Conservation (phyloP, 2,113 vertebrate genomes). For the Leucosticte australis region DNA sequence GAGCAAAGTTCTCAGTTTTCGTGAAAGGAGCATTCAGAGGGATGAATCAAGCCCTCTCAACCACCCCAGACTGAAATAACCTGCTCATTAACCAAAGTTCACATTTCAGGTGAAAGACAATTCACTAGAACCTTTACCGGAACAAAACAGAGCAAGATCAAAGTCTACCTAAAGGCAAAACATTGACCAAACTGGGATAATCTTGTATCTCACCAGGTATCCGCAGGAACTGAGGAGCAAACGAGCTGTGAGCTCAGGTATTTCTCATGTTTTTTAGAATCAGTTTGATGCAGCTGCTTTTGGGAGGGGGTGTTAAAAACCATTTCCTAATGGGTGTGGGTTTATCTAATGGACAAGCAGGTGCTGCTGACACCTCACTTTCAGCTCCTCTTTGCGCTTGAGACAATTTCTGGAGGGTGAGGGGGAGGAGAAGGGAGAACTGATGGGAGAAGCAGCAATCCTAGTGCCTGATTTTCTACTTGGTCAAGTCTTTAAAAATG, state of each 20-base stretch:
- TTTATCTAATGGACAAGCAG: background rate
- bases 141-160: background rate
- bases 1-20: background rate
- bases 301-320: background rate
- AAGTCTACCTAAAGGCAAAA: background rate
- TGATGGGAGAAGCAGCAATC: background rate
- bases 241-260: background rate
- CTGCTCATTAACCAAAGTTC: background rate
- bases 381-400: background rate
- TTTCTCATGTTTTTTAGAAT: background rate
- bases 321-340: background rate
- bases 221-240: background rate
- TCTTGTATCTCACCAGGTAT: background rate
- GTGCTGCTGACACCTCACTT: background rate
- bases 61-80: background rate
- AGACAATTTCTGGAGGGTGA: background rate
- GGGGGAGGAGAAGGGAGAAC: background rate
- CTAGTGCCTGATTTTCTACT: background rate
- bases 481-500: background rate
- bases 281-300: background rate
- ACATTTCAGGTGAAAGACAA: background rate
- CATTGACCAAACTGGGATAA: background rate
- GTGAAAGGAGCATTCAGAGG: background rate
- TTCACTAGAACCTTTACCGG: accelerated
- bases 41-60: background rate